Evolutionary conservation across 2,797 vertebrate genomes (phyloP).

Genomic region (Amazona ochrocephala): DNA sequence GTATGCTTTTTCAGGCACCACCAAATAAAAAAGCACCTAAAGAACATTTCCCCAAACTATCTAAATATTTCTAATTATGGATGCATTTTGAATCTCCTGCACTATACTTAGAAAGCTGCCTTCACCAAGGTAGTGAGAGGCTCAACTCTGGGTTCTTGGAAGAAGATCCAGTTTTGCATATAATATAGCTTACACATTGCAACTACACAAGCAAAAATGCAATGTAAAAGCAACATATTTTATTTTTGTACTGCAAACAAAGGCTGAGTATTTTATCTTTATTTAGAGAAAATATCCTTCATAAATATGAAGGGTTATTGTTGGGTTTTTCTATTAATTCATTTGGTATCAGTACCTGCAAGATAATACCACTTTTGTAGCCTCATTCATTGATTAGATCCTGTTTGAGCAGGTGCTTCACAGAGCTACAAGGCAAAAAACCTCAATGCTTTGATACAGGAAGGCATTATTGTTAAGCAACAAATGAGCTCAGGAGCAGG

Average conservation of each 20-base stretch:
- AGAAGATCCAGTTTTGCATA: background rate
- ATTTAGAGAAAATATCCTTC: background rate
- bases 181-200: background rate
- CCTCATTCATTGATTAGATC: background rate
- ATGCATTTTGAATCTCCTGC: background rate
- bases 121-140: background rate
- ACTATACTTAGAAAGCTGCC: background rate
- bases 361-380: background rate
- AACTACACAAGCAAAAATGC: background rate
- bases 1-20: background rate
- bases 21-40: background rate
- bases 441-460: background rate
- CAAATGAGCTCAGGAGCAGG: background rate
- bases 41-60: background rate
- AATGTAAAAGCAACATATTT: background rate
- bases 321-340: fast-evolving
- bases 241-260: background rate
- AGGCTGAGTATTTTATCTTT: background rate
- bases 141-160: background rate
- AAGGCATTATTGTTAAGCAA: background rate
- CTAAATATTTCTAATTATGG: background rate
- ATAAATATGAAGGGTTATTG: background rate
- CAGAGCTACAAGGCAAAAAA: background rate
- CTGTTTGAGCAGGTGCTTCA: background rate
- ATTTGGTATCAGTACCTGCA: background rate